These are phyloP conservation scores for Formica selysi DNA, from an alignment of 1,140 invertebrate species.

Conservation along the genomic window DNA sequence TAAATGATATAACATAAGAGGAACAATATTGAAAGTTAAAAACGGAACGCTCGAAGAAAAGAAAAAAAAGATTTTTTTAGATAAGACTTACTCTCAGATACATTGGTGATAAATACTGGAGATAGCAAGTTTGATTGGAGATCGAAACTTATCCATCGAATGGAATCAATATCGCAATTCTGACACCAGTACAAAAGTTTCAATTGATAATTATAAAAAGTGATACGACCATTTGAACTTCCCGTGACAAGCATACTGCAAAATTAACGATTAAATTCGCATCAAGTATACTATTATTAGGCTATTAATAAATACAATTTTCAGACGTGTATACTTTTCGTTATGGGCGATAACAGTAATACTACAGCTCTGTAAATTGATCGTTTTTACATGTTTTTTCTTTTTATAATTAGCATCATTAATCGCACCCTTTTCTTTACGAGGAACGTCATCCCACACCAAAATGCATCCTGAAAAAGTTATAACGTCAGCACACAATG, in stretches of 20 bases:
- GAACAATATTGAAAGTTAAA: background rate
- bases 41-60: no score
- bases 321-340: constrained; percentile 64
- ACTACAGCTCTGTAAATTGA: constrained; percentile 68
- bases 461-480: constrained; percentile 68
- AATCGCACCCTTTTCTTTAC: background rate
- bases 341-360: constrained; percentile 72
- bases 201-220: constrained; percentile 87
- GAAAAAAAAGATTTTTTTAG: background rate
- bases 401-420: background rate
- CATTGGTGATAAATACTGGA: background rate
- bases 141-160: constrained; percentile 86
- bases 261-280: constrained; percentile 48
- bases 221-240: constrained; percentile 85
- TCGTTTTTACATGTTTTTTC: constrained; percentile 69
- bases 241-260: constrained; percentile 86
- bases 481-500: background rate
- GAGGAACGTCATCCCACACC: constrained; percentile 63
- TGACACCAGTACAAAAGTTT: constrained; percentile 87
- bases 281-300: background rate
- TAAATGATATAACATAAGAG: background rate
- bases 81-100: constrained; percentile 48
- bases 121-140: constrained; percentile 69
- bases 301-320: constrained; percentile 11
- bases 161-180: constrained; percentile 83